phyloP scores from a whole-genome alignment of 2,113 vertebrate genomes.

The Tonatia bakeri region DNA sequence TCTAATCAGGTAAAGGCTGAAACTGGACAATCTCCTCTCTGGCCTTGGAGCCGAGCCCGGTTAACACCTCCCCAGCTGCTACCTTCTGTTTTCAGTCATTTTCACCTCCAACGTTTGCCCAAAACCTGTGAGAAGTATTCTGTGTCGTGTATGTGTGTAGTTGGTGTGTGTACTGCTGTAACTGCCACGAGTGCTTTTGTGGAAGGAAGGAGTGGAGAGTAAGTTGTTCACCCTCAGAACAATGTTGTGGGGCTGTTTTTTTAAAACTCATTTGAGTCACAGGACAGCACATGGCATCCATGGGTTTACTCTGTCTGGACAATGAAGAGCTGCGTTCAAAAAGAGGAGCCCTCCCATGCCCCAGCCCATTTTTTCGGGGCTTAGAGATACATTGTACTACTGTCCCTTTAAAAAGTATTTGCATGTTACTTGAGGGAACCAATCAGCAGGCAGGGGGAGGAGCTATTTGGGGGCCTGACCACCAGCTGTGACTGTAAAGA shows the following conservation, averaged over 20 bases:
- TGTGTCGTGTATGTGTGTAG: neutral
- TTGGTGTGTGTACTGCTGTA: too few species aligned
- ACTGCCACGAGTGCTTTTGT: neutral
- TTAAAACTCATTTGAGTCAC: neutral
- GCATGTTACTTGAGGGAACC: neutral
- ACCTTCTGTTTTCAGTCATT: neutral
- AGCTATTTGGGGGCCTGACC: neutral
- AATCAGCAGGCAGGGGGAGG: constrained; percentile 38
- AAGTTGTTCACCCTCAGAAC: neutral
- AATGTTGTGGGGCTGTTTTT: neutral
- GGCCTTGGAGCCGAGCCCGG: neutral
- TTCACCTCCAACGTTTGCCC: neutral
- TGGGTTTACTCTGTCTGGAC: neutral
- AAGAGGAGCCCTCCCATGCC: neutral
- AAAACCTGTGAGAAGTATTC: neutral
- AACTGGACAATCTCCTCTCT: neutral
- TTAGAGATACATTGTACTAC: neutral
- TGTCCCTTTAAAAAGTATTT: constrained; percentile 42
- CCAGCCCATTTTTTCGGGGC: neutral
- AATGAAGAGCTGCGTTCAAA: neutral
- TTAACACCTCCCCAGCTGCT: neutral
- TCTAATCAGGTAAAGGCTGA: neutral
- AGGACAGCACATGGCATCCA: neutral
- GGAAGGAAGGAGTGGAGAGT: neutral
- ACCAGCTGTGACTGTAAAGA: neutral